Percentiles rank a stretch among this genome's conserved stretches.
Conservation (phyloP, 1,140 invertebrate genomes). For the Pemphigus obesinymphae region DNA sequence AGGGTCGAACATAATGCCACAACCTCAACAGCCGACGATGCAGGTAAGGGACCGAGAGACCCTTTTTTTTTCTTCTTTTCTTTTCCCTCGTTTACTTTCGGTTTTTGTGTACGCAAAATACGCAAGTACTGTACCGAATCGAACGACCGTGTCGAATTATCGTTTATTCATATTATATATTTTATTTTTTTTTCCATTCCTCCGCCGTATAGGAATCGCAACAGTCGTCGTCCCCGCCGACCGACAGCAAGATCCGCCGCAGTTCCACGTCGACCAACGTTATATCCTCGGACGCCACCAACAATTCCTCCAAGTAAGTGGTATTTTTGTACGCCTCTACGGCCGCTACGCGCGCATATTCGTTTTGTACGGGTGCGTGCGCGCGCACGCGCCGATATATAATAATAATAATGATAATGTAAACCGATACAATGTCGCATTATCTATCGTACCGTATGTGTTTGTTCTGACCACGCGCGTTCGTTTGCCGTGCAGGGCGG, state of each 20-base stretch:
- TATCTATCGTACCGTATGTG: neutral
- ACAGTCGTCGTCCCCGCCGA: neutral
- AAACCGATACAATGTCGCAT: too few species aligned
- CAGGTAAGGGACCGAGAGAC: neutral
- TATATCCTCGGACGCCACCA: neutral
- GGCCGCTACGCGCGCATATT: too few species aligned
- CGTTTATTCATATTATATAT: too few species aligned
- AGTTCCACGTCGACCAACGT: conserved; percentile 35
- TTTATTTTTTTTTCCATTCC: neutral
- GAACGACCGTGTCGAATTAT: too few species aligned
- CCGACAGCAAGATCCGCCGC: neutral
- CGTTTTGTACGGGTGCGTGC: too few species aligned
- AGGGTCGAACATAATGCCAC: conserved; percentile 22
- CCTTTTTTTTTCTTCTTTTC: too few species aligned
- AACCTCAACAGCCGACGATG: neutral
- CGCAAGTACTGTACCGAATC: too few species aligned
- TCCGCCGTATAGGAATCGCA: neutral
- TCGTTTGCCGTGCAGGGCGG: neutral
- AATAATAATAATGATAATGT: too few species aligned
- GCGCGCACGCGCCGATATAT: too few species aligned
- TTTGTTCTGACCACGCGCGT: neutral
- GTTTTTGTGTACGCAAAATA: neutral
- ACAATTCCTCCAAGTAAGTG: conserved; percentile 2
- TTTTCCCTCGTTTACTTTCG: neutral
- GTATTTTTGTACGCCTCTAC: too few species aligned